Conservation (phyloP, 1,140 invertebrate species). For the Lordiphosa stackelbergi region DNA sequence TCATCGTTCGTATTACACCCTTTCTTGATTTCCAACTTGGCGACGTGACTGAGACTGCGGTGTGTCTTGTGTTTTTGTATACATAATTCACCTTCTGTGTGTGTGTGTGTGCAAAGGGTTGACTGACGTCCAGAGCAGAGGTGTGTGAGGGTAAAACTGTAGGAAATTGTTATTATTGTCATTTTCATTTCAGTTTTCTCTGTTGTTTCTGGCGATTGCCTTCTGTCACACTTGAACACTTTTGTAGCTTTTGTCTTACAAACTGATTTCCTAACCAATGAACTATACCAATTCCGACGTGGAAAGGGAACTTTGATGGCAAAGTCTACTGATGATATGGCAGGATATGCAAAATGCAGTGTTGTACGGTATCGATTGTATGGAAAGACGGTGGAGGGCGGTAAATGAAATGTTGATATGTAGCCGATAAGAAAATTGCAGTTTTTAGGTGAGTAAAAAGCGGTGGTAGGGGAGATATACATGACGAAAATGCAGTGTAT, state of each 20-base stretch:
- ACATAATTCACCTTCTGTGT: constrained; percentile 5
- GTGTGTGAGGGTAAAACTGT: background rate
- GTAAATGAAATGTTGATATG: too few species aligned
- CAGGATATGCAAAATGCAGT: too few species aligned
- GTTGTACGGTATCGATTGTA: too few species aligned
- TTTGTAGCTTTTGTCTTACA: constrained; percentile 10
- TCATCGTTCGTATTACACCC: constrained; percentile 19
- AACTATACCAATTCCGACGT: background rate
- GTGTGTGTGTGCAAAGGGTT: too few species aligned
- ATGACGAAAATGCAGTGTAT: too few species aligned
- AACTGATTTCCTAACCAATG: background rate
- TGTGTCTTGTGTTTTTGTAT: constrained; percentile 5
- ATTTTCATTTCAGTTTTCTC: constrained; percentile 20
- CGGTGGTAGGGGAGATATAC: too few species aligned
- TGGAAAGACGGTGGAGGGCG: too few species aligned
- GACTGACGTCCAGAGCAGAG: background rate
- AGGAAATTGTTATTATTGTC: constrained; percentile 15
- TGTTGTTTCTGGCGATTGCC: constrained; percentile 3
- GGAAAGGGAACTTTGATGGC: background rate
- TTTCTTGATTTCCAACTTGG: constrained; percentile 4
- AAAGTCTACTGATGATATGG: background rate
- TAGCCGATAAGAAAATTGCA: too few species aligned
- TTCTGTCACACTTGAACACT: constrained; percentile 24
- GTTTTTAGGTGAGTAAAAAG: too few species aligned
- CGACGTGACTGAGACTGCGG: constrained; percentile 33